Evolutionary conservation across 1,140 invertebrate species (phyloP).

Genomic region (Bombus vancouverensis): DNA sequence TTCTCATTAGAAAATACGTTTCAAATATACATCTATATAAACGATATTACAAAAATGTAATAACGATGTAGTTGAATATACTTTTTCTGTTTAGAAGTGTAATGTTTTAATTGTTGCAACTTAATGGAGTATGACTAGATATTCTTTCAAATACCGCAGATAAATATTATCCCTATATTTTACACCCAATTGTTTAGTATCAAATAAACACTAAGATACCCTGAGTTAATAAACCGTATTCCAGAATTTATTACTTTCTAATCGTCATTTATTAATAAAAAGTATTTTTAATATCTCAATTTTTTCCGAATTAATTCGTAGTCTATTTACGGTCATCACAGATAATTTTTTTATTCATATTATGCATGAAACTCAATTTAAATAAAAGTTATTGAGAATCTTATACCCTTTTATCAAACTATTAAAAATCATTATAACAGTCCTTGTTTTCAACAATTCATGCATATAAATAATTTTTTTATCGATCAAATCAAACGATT

Average conservation of each 20-base stretch:
- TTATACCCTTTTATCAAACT: slow-evolving; percentile 43
- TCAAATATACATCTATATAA: not conserved
- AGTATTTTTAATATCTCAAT: not conserved
- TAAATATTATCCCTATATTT: slow-evolving; percentile 2
- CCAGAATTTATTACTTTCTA: not conserved
- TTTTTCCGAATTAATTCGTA: not conserved
- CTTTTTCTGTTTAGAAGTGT: not conserved
- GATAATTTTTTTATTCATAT: slow-evolving; percentile 1
- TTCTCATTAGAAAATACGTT: not conserved
- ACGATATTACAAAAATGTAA: not conserved
- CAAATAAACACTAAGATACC: slow-evolving; percentile 6
- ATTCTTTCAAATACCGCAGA: slow-evolving; percentile 38
- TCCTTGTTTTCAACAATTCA: not conserved
- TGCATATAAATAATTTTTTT: not conserved
- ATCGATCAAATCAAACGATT: not conserved
- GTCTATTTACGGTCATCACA: slow-evolving; percentile 30
- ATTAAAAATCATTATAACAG: slow-evolving; percentile 14
- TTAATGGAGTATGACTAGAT: slow-evolving; percentile 50
- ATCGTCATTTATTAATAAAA: not conserved
- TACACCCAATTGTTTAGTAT: not conserved
- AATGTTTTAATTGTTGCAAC: not conserved
- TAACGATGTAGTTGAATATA: not conserved
- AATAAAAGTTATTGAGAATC: slow-evolving; percentile 13
- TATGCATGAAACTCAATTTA: slow-evolving; percentile 7
- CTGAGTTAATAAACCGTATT: not conserved